Evolutionary conservation across 2,113 vertebrate species (phyloP).

Genomic region (Centropristis striata): DNA sequence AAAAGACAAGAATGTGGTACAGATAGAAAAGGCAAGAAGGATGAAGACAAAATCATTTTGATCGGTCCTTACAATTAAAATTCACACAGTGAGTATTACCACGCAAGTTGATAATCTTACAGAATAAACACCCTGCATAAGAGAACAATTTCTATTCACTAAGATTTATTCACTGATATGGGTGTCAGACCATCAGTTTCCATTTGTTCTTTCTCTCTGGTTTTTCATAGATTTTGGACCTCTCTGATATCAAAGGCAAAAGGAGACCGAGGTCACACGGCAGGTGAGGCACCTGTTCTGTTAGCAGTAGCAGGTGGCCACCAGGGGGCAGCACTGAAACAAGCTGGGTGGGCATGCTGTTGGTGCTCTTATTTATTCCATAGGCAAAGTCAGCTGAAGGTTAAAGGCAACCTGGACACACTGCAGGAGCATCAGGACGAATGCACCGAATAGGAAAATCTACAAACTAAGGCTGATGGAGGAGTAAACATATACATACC

Average conservation of each 20-base stretch:
- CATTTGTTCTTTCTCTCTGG: not conserved
- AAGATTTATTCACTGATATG: not conserved
- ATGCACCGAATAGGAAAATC: not conserved
- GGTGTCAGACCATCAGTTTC: not conserved
- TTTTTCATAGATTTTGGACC: not conserved
- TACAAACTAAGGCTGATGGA: not conserved
- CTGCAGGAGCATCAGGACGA: not conserved
- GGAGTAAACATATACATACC: not conserved
- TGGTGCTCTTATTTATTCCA: conserved; percentile 9
- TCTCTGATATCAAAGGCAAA: conserved; percentile 1
- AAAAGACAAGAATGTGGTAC: conserved; percentile 3
- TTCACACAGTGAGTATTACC: not conserved
- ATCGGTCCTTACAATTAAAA: not conserved
- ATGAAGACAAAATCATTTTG: not conserved
- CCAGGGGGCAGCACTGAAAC: conserved; percentile 45
- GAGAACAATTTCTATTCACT: not conserved
- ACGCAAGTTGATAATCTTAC: not conserved
- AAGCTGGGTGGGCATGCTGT: conserved; percentile 13
- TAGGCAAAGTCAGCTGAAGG: conserved; percentile 76
- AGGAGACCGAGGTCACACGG: conserved; percentile 10
- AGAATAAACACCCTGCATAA: too few species aligned
- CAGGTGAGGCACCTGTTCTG: conserved; percentile 43
- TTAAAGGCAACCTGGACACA: conserved; percentile 44
- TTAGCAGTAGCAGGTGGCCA: conserved; percentile 36
- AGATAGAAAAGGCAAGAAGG: not conserved